Evolutionary conservation across 2,888 invertebrate species (phyloP).

Genomic region (Pachycephus smyrnensis): DNA sequence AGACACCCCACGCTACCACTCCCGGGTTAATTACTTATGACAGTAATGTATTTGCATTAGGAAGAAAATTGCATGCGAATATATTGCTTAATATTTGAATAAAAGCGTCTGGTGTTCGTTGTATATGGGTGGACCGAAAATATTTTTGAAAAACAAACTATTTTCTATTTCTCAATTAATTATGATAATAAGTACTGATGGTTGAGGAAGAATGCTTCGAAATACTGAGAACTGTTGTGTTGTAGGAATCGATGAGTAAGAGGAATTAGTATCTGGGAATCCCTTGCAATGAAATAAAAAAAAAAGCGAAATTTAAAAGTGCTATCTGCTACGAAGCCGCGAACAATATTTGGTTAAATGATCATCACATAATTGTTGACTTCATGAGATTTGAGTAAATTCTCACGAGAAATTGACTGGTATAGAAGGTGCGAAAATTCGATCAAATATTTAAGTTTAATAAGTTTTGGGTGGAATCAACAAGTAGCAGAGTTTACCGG

Average conservation of each 20-base stretch:
- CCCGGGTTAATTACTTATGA: background rate
- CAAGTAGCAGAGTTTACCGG: slow-evolving; percentile 15
- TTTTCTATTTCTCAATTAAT: background rate
- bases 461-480: slow-evolving; percentile 11
- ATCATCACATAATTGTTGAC: background rate
- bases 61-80: background rate
- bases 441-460: background rate
- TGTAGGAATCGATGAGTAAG: background rate
- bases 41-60: background rate
- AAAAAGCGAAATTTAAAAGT: background rate
- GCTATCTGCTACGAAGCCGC: background rate
- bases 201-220: background rate
- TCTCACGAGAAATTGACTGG: background rate
- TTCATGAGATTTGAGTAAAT: background rate
- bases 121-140: background rate
- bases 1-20: no score
- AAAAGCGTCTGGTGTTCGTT: background rate
- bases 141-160: background rate
- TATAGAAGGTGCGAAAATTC: background rate
- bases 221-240: background rate
- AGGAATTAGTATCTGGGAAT: background rate
- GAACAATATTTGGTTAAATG: background rate
- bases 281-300: background rate
- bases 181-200: background rate
- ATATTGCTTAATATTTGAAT: background rate